phyloP scores from a whole-genome alignment of 2,113 vertebrate genomes.

The Delphinapterus leucas region DNA sequence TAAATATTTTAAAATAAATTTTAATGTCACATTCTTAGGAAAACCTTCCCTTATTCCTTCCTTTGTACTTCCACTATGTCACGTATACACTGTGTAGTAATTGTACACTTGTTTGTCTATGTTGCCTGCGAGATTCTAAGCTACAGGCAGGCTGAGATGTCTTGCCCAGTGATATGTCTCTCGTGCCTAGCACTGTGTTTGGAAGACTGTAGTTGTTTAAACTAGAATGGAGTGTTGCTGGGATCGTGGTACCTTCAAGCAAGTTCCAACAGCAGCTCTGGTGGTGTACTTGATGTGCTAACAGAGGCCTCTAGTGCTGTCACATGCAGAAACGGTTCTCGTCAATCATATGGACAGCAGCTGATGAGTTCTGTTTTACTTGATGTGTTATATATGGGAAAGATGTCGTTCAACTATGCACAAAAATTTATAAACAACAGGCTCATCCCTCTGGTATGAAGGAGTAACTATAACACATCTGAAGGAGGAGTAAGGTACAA shows the following conservation, averaged over 20 bases:
- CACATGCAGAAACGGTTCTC: neutral
- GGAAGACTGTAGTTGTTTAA: neutral
- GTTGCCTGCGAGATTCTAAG: neutral
- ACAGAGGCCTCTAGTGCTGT: neutral
- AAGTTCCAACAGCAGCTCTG: neutral
- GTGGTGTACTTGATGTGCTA: neutral
- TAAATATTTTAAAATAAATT: conserved; percentile 1
- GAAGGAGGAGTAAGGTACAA: neutral
- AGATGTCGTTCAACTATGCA: neutral
- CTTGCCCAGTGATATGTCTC: neutral
- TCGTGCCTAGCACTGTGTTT: neutral
- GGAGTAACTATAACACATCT: neutral
- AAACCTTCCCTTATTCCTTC: neutral
- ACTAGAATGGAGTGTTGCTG: neutral
- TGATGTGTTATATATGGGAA: neutral
- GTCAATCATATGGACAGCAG: neutral
- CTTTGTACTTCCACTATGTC: neutral
- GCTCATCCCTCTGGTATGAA: neutral
- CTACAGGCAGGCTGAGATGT: neutral
- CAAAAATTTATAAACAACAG: neutral
- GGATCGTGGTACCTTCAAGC: neutral
- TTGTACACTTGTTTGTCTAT: neutral
- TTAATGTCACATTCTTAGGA: neutral
- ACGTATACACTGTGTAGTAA: fast-evolving
- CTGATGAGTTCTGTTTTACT: neutral